Evolutionary conservation across 2,113 vertebrate genomes (phyloP).

Genomic region (Lophius piscatorius): DNA sequence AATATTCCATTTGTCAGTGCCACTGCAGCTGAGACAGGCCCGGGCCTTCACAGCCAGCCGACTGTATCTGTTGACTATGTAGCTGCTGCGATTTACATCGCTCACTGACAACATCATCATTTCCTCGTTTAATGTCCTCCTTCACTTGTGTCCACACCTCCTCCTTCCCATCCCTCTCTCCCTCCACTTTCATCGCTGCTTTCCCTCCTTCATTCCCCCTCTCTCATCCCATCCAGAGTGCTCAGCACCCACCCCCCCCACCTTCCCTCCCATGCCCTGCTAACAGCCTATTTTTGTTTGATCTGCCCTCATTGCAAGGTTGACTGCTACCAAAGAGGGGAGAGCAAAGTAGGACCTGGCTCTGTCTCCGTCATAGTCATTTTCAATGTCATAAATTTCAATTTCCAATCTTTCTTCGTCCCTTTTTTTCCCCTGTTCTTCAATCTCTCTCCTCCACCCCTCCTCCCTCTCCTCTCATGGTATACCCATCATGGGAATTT

Average conservation of each 20-base stretch:
- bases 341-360: slow-evolving; percentile 68
- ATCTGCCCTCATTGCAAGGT: slow-evolving; percentile 83
- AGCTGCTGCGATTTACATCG: slow-evolving; percentile 90
- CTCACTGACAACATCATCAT: slow-evolving; percentile 86
- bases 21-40: slow-evolving; percentile 84
- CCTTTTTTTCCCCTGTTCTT: slow-evolving; percentile 19
- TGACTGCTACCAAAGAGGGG: slow-evolving; percentile 75
- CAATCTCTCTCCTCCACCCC: neutral
- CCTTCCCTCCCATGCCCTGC: slow-evolving; percentile 19
- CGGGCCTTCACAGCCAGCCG: slow-evolving; percentile 83
- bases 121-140: slow-evolving; percentile 77
- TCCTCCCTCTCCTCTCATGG: slow-evolving; percentile 29
- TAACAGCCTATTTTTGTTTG: slow-evolving; percentile 78
- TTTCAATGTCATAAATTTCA: slow-evolving; percentile 99
- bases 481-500: slow-evolving; percentile 75
- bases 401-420: slow-evolving; percentile 85
- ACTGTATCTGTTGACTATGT: slow-evolving; percentile 95
- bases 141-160: slow-evolving; percentile 57
- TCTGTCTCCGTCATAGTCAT: slow-evolving; percentile 85
- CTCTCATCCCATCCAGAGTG: slow-evolving; percentile 47
- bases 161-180: slow-evolving; percentile 59
- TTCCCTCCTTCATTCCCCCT: slow-evolving; percentile 49
- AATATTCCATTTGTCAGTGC: slow-evolving; percentile 97
- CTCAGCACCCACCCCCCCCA: slow-evolving; percentile 22
- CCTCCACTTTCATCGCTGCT: too few relatives aligned